A percentile compares a stretch with the other conserved stretches of the same genome.
phyloP scores from a whole-genome alignment of 1,140 invertebrate species.

The Drosophila santomea region DNA sequence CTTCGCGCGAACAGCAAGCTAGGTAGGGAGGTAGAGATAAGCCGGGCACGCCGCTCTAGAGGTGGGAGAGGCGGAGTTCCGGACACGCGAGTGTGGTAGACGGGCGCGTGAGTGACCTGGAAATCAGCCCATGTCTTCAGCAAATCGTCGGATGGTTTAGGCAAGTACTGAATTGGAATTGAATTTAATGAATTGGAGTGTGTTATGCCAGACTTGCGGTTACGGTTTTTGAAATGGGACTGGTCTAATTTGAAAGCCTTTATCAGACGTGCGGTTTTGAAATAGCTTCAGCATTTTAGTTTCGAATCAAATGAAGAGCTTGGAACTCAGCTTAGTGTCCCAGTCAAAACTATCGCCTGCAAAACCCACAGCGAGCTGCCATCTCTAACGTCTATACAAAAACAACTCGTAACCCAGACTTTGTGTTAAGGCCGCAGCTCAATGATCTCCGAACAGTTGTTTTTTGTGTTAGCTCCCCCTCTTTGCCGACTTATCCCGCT shows the following conservation, averaged over 20 bases:
- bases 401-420: slow-evolving; percentile 19
- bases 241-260: no score
- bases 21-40: slow-evolving; percentile 40
- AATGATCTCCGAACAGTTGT: slow-evolving; percentile 10
- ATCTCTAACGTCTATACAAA: slow-evolving; percentile 21
- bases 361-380: background rate
- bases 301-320: no score
- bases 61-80: background rate
- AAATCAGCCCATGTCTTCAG: background rate
- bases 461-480: background rate
- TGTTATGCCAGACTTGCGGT: no score
- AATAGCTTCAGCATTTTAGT: no score
- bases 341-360: background rate
- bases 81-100: background rate
- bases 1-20: background rate
- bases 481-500: background rate
- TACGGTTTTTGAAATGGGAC: no score
- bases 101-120: slow-evolving; percentile 5
- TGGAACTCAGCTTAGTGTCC: background rate
- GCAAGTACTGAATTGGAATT: no score
- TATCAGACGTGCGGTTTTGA: no score
- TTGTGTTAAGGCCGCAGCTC: slow-evolving; percentile 6
- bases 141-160: no score
- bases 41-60: slow-evolving; percentile 43
- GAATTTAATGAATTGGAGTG: no score